Conservation (phyloP, 2,797 vertebrate species). For the Chaetodon trifasciatus region DNA sequence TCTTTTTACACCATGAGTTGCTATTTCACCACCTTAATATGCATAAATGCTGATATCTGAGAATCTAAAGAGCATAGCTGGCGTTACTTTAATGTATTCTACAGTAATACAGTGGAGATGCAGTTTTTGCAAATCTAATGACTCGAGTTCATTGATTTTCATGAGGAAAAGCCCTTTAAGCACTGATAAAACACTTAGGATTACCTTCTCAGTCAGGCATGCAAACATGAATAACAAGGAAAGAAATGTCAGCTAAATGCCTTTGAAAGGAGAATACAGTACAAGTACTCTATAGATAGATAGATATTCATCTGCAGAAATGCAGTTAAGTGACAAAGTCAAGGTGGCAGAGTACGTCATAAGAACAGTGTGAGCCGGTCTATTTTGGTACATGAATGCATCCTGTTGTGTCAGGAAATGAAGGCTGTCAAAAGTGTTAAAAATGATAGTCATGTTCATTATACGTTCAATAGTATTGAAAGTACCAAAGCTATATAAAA, state of each 20-base stretch:
- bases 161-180: slow-evolving; percentile 67
- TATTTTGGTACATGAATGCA: slow-evolving; percentile 35
- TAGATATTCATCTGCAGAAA: neutral
- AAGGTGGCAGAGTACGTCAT: neutral
- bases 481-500: too few species aligned
- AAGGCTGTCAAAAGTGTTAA: too few species aligned
- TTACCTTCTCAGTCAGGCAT: slow-evolving; percentile 38
- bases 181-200: slow-evolving; percentile 57
- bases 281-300: neutral
- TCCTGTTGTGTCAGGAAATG: slow-evolving; percentile 6
- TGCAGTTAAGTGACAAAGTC: neutral
- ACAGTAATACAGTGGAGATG: slow-evolving; percentile 74
- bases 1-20: slow-evolving; percentile 78
- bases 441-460: too few species aligned
- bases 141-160: slow-evolving; percentile 68
- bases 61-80: slow-evolving; percentile 76
- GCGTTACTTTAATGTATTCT: slow-evolving; percentile 76
- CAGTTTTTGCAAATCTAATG: slow-evolving; percentile 71
- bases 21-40: slow-evolving; percentile 80
- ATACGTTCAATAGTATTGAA: too few species aligned
- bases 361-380: slow-evolving; percentile 1
- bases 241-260: slow-evolving; percentile 10
- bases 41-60: slow-evolving; percentile 81
- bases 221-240: slow-evolving; percentile 43
- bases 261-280: slow-evolving; percentile 4